These are phyloP conservation scores for Lottia gigantea DNA, from an alignment of 2,888 invertebrate genomes.

Conservation along the genomic window DNA sequence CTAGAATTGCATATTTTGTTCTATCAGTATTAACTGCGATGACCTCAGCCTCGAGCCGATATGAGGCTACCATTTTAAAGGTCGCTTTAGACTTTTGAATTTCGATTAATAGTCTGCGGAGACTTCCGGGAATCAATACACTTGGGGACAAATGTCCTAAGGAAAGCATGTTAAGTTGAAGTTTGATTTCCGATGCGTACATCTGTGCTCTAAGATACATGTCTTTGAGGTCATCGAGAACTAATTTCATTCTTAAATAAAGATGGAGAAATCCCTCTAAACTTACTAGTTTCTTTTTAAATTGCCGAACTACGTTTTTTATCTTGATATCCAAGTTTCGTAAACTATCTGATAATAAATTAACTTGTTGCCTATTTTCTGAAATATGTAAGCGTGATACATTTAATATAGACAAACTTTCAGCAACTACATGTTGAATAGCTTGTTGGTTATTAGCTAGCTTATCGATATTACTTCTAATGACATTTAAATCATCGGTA, in stretches of 20 bases:
- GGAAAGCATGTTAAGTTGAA: not conserved
- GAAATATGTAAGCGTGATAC: conserved; percentile 15
- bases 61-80: not conserved
- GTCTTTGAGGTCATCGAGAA: not conserved
- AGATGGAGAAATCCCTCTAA: not conserved
- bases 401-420: conserved; percentile 19
- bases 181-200: not conserved
- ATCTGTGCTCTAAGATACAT: not conserved
- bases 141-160: not conserved
- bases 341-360: not conserved
- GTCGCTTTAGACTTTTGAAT: not conserved
- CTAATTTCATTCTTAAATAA: not conserved
- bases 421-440: conserved; percentile 21
- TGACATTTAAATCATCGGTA: conserved; percentile 17
- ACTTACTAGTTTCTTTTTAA: not conserved
- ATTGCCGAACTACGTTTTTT: not conserved
- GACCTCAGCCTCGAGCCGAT: not conserved
- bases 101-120: not conserved
- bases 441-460: conserved; percentile 23
- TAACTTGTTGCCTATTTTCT: not conserved
- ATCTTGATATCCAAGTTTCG: not conserved
- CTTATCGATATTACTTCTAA: conserved; percentile 17
- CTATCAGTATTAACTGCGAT: not conserved
- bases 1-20: not conserved
- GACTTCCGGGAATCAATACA: not conserved